Conservation (phyloP, 2,113 vertebrate genomes). For the Origma solitaria region DNA sequence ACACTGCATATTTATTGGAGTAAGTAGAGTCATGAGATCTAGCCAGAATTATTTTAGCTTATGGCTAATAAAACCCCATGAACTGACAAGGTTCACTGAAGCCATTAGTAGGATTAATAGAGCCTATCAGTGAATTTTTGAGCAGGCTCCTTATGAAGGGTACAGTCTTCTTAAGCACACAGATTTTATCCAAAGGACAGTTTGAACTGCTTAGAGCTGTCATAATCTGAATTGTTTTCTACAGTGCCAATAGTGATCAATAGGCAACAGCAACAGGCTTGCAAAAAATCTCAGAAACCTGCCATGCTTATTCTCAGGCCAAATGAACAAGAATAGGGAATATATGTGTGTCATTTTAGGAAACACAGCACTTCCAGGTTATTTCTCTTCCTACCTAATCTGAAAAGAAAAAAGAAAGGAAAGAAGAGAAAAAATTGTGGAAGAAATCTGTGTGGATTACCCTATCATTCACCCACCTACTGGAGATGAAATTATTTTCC, state of each 20-base stretch:
- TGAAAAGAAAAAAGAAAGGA: not conserved
- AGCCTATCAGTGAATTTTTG: not conserved
- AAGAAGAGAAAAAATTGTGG: not conserved
- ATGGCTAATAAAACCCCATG: not conserved
- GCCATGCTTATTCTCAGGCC: not conserved
- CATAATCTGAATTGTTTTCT: not conserved
- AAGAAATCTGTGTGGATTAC: not conserved
- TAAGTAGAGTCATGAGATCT: not conserved
- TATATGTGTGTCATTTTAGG: not conserved
- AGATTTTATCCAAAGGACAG: not conserved
- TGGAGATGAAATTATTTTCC: not conserved
- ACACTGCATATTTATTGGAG: not conserved
- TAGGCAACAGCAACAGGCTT: not conserved
- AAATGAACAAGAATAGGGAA: not conserved
- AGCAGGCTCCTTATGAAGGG: not conserved
- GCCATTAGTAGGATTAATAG: not conserved
- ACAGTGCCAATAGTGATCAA: not conserved
- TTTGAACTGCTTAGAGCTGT: not conserved
- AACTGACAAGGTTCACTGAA: not conserved
- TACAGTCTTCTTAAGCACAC: not conserved
- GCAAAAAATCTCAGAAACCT: not conserved
- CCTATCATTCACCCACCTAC: not conserved
- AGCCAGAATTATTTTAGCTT: not conserved
- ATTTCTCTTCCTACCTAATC: not conserved
- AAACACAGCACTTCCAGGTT: not conserved